Evolutionary conservation across 2,113 vertebrate genomes (phyloP).

Genomic region (Pelecanus crispus): DNA sequence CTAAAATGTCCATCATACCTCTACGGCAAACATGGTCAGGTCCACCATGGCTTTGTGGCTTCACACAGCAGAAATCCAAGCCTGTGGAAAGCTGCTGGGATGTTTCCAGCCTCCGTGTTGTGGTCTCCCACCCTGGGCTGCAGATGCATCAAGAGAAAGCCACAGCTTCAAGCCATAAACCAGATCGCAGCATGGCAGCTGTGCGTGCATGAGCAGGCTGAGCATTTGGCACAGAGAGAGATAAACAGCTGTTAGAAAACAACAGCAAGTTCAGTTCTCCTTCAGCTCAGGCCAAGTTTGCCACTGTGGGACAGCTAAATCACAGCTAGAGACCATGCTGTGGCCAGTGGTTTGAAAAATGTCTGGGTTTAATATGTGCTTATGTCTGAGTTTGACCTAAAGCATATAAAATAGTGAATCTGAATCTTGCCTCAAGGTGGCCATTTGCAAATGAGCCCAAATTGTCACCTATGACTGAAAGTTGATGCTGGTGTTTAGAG

Average conservation of each 20-base stretch:
- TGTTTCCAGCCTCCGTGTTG: not conserved
- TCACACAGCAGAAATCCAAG: not conserved
- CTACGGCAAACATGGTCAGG: not conserved
- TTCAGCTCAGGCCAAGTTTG: not conserved
- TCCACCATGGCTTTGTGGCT: not conserved
- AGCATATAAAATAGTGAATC: not conserved
- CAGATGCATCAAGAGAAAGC: not conserved
- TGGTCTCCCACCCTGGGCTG: not conserved
- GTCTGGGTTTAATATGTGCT: not conserved
- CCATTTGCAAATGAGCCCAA: not conserved
- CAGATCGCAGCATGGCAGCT: fast-evolving
- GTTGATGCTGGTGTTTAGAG: not conserved
- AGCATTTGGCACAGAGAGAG: not conserved
- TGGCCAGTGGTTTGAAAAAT: not conserved
- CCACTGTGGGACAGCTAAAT: not conserved
- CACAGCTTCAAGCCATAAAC: not conserved
- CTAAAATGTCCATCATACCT: not conserved
- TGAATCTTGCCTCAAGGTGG: not conserved
- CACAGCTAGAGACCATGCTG: fast-evolving
- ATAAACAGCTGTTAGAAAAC: not conserved
- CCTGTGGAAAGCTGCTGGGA: not conserved
- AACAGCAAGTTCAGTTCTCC: not conserved
- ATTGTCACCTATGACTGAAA: not conserved
- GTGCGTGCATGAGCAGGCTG: not conserved
- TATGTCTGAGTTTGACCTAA: not conserved